These are phyloP conservation scores for Sinonovacula constricta DNA, from an alignment of 1,140 invertebrate species.

Conservation along the genomic window DNA sequence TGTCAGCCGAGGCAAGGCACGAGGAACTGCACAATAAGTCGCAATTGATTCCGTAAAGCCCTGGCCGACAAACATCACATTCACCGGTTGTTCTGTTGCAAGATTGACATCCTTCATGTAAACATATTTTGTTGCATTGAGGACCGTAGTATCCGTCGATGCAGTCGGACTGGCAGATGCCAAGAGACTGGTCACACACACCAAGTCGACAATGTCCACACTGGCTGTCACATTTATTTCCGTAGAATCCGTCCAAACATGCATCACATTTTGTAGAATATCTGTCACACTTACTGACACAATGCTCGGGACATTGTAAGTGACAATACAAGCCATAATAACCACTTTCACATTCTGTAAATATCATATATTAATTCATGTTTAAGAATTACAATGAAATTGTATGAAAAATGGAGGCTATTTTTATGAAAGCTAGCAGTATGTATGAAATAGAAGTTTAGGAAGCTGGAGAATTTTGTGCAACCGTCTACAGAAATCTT, in stretches of 20 bases:
- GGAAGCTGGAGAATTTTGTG: too few species aligned
- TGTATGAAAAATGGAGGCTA: too few species aligned
- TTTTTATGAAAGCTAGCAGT: too few species aligned
- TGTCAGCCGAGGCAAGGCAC: constrained; percentile 6
- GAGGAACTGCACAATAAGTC: neutral
- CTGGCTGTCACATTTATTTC: neutral
- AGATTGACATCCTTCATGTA: neutral
- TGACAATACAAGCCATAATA: constrained; percentile 15
- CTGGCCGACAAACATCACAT: constrained; percentile 19
- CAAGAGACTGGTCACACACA: constrained; percentile 4
- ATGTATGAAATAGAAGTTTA: too few species aligned
- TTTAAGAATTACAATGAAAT: too few species aligned
- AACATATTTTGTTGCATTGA: neutral
- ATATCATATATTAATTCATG: neutral
- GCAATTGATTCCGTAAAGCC: constrained; percentile 7
- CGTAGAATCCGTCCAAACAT: constrained; percentile 21
- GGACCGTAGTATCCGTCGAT: constrained; percentile 14
- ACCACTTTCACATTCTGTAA: constrained; percentile 25
- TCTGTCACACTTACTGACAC: constrained; percentile 14
- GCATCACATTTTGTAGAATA: constrained; percentile 1
- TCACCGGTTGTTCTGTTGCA: constrained; percentile 1
- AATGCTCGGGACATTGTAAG: constrained; percentile 1
- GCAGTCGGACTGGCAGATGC: constrained; percentile 13
- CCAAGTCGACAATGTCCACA: constrained; percentile 21
- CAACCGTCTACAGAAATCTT: too few species aligned